Evolutionary conservation across 2,888 invertebrate species (phyloP), one percentile per base, ranked within the genome.

Genomic region (Escarpia spicata): DNA sequence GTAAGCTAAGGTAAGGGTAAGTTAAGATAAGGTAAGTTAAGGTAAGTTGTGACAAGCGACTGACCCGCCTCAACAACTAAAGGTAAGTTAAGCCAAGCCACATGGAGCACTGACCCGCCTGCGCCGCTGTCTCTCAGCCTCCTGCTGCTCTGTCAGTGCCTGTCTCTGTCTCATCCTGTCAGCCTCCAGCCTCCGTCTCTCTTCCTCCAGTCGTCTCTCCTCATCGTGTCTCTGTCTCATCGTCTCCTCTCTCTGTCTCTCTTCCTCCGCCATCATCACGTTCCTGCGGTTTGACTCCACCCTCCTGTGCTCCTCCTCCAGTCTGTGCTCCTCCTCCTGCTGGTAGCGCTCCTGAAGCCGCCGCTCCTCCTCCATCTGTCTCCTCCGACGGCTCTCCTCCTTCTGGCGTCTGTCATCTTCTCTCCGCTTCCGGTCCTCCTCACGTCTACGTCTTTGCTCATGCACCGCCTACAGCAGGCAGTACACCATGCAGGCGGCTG

Each of bases 221-320:
- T 97, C 97, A n/a, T 52, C 94, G 94, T 43, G 95, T 92, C 92
- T 95, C 94, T 93, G 95, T 95, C 97, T 12, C 98, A 96, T 58
- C 98, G 97, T 89, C 97, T 97, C 96, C 98, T 97, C 95, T 98
- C 98, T 0, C 98, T 96, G 43, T 91, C 19, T 44, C 45, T 91
- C 45, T 19, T 91, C 91, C 91, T 91, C 91, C 8, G 43, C 91
- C 45, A 44, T 91, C 45, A 91, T 44, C 91, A 44, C 45, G 2
- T 43, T 91, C 19, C 43, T 15, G 6, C 43, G 91, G 44, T 45
- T 91, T n/a, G 19, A 19, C 6, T 43, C 91, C 26, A 44, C 45
- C 45, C 91, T 75, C 75, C 19, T 75, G 19, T 26, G 75, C 75
- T 75, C 75, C 4, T 75, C 75, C 75, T 75, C 75, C 75, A 26